These are phyloP conservation scores for Acronicta leporina DNA, from an alignment of 2,888 invertebrate genomes.

Conservation along the genomic window DNA sequence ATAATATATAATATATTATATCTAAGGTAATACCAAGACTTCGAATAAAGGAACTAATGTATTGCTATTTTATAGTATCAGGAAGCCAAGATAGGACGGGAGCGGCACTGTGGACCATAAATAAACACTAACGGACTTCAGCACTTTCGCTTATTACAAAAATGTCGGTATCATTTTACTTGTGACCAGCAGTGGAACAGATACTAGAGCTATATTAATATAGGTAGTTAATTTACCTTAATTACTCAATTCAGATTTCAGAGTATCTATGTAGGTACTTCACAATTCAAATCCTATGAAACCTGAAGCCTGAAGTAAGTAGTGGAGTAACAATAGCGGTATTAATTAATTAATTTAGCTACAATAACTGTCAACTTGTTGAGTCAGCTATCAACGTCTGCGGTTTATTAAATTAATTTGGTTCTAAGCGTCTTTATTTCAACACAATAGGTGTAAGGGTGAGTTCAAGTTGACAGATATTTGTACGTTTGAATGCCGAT, in stretches of 20 bases:
- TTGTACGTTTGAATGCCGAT: too few relatives aligned
- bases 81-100: not conserved
- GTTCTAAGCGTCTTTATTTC: conserved; percentile 29
- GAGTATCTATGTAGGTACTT: not conserved
- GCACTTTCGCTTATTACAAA: not conserved
- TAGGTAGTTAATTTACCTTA: not conserved
- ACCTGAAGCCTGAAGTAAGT: too few relatives aligned
- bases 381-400: conserved; percentile 9
- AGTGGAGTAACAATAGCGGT: conserved; percentile 2
- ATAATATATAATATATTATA: too few relatives aligned
- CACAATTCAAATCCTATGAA: not conserved
- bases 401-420: conserved; percentile 31
- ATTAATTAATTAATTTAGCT: conserved; percentile 4
- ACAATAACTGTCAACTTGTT: conserved; percentile 29
- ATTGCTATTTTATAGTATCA: not conserved
- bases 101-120: not conserved
- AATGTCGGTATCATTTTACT: not conserved
- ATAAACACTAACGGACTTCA: not conserved
- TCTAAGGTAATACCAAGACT: too few relatives aligned
- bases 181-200: not conserved
- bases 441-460: not conserved
- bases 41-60: not conserved
- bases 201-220: not conserved
- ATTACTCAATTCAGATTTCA: not conserved
- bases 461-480: too few relatives aligned